A percentile compares a stretch with the other conserved stretches of the same genome.
Evolutionary conservation across 2,113 vertebrate species (phyloP).

Genomic region (Sapayoa aenigma): DNA sequence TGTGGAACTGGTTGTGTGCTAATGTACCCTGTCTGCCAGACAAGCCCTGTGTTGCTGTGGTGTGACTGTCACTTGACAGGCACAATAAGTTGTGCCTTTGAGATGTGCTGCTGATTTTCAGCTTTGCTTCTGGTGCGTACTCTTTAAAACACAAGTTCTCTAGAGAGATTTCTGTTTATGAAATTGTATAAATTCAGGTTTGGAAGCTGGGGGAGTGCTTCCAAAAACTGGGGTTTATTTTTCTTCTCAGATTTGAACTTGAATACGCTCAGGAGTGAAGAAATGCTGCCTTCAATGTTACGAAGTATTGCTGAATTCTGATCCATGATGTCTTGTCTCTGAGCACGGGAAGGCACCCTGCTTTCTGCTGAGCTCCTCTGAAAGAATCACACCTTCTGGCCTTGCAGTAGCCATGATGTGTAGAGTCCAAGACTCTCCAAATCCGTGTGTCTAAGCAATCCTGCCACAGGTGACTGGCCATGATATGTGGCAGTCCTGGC

Average conservation of each 20-base stretch:
- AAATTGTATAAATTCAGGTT: background rate
- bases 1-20: background rate
- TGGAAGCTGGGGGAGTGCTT: background rate
- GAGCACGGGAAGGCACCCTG: background rate
- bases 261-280: background rate
- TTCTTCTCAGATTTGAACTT: background rate
- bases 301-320: background rate
- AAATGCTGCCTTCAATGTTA: background rate
- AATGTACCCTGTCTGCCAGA: background rate
- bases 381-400: background rate
- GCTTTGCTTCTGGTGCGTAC: background rate
- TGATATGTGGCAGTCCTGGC: background rate
- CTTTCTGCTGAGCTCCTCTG: background rate
- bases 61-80: background rate
- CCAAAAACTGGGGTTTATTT: background rate
- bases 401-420: accelerated
- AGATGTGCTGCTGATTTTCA: background rate
- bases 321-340: background rate
- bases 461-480: background rate
- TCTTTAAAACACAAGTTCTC: background rate
- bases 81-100: background rate
- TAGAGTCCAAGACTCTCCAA: background rate
- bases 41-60: background rate
- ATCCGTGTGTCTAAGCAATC: too few relatives aligned
- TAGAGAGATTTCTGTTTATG: background rate